Evolutionary conservation across 2,888 invertebrate species (phyloP).

Genomic region (Idaea biselata): DNA sequence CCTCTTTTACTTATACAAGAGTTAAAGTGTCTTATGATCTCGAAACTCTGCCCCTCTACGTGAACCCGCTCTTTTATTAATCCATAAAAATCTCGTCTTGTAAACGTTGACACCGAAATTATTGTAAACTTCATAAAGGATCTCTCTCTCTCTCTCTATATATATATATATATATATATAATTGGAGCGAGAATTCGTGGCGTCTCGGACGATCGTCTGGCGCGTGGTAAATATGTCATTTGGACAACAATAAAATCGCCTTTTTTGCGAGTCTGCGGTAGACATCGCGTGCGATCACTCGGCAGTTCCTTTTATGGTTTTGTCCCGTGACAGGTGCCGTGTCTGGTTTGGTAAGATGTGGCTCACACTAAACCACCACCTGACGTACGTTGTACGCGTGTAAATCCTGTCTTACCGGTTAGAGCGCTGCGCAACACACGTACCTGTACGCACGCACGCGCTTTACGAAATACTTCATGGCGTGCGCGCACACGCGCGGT

Average conservation of each 20-base stretch:
- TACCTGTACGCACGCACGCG: too few relatives aligned
- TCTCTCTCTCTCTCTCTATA: slow-evolving; percentile 22
- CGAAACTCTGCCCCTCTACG: slow-evolving; percentile 49
- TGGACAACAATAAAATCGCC: slow-evolving; percentile 8
- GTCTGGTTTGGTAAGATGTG: slow-evolving; percentile 3
- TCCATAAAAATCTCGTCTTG: slow-evolving; percentile 54
- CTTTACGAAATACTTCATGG: too few relatives aligned
- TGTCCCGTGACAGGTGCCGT: slow-evolving; percentile 24
- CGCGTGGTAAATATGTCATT: slow-evolving; percentile 23
- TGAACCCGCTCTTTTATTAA: slow-evolving; percentile 58
- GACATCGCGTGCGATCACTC: slow-evolving; percentile 20
- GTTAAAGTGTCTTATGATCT: slow-evolving; percentile 69
- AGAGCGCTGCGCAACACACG: too few relatives aligned
- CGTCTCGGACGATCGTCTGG: slow-evolving; percentile 19
- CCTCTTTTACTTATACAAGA: slow-evolving; percentile 56
- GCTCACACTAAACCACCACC: too few relatives aligned
- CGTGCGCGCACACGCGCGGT: too few relatives aligned
- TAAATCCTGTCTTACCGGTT: too few relatives aligned
- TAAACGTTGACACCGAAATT: slow-evolving; percentile 45
- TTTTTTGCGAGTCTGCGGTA: slow-evolving; percentile 22
- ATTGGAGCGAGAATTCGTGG: slow-evolving; percentile 18
- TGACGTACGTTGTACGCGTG: too few relatives aligned
- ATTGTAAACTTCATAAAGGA: slow-evolving; percentile 36
- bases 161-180: too few relatives aligned
- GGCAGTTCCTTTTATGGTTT: slow-evolving; percentile 15